Evolutionary conservation across 2,888 invertebrate genomes (phyloP).

Genomic region (Allolobophora icterica): DNA sequence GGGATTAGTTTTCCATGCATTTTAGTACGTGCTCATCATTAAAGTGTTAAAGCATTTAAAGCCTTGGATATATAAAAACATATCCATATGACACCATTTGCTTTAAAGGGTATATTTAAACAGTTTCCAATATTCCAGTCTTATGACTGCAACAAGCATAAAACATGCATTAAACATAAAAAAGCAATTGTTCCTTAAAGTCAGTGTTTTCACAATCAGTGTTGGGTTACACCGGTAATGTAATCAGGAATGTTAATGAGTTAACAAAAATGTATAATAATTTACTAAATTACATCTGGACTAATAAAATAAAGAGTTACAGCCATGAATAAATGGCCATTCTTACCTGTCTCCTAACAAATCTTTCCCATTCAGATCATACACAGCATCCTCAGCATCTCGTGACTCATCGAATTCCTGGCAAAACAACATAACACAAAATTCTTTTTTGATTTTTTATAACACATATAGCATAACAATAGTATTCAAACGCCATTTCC

Average conservation of each 20-base stretch:
- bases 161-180: too few relatives aligned
- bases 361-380: constrained; percentile 96
- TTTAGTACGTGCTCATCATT: too few relatives aligned
- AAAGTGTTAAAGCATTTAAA: too few relatives aligned
- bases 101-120: background rate
- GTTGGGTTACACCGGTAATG: background rate
- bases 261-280: background rate
- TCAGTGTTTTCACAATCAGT: background rate
- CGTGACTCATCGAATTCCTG: constrained; percentile 94
- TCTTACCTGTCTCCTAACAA: constrained; percentile 85
- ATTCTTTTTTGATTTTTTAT: background rate
- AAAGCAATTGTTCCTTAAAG: background rate
- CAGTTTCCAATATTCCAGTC: too few relatives aligned
- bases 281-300: background rate
- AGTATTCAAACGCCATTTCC: background rate
- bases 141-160: too few relatives aligned
- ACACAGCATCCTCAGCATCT: constrained; percentile 97
- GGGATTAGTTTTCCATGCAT: too few relatives aligned
- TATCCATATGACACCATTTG: too few relatives aligned
- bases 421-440: background rate
- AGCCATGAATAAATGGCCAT: background rate
- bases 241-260: background rate
- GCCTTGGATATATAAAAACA: too few relatives aligned
- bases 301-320: background rate
- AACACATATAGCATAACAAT: background rate